A percentile compares a stretch with the other conserved stretches of the same genome.
These are phyloP conservation scores for Merodon equestris DNA, from an alignment of 2,888 invertebrate genomes.

Conservation along the genomic window DNA sequence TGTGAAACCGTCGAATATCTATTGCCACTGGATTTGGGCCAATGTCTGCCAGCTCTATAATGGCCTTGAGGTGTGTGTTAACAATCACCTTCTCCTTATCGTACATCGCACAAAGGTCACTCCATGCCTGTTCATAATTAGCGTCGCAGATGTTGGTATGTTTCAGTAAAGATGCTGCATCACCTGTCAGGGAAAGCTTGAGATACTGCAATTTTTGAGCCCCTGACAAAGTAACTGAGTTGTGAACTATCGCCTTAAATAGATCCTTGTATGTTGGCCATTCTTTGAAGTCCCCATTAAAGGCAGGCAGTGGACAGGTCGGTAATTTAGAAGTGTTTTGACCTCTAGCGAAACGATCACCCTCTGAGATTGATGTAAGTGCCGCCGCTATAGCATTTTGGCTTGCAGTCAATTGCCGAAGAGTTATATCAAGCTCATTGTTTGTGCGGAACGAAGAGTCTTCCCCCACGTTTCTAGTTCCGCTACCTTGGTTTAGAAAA, in stretches of 20 bases:
- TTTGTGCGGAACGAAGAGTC: background rate
- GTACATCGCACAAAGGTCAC: slow-evolving; percentile 10
- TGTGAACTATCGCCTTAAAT: background rate
- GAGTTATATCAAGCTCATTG: background rate
- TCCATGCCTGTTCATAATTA: too few relatives aligned
- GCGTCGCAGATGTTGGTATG: slow-evolving; percentile 2
- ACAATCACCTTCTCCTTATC: slow-evolving; percentile 11
- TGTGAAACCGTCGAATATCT: background rate
- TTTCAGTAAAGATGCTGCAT: background rate
- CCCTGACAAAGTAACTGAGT: background rate
- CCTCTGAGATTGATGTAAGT: background rate
- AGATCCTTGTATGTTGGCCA: slow-evolving; percentile 6
- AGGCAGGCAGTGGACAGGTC: background rate
- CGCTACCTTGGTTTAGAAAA: background rate
- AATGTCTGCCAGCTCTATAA: slow-evolving; percentile 1
- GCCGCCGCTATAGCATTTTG: slow-evolving; percentile 1
- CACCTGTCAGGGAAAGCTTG: background rate
- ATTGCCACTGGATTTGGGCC: background rate
- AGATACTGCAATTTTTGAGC: background rate
- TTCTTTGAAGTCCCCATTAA: slow-evolving; percentile 3
- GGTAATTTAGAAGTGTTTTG: background rate
- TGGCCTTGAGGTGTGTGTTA: background rate
- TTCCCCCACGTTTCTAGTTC: too few relatives aligned
- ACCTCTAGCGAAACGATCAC: background rate
- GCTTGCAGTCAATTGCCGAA: background rate